A percentile compares a stretch with the other conserved stretches of the same genome.
Conservation (phyloP, 2,888 invertebrate species). For the Malachius bipustulatus region DNA sequence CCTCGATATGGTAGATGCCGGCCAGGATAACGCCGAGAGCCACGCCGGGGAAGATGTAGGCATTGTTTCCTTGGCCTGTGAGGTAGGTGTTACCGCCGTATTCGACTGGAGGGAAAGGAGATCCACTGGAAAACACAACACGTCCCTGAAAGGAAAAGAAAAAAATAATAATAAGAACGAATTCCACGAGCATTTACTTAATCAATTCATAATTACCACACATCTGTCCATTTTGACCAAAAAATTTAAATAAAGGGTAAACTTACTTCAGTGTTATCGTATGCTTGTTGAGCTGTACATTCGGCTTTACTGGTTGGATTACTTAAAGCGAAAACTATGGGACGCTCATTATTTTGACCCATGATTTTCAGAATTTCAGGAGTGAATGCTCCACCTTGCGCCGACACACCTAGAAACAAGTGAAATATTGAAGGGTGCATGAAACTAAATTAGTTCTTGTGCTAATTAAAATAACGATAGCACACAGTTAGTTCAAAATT, state of each 20-base stretch:
- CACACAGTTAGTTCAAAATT: too few species aligned
- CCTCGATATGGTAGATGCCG: slow-evolving; percentile 85
- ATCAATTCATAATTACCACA: too few species aligned
- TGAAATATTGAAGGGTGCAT: too few species aligned
- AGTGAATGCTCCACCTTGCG: slow-evolving; percentile 83
- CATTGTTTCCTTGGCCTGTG: slow-evolving; percentile 96
- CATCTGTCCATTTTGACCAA: too few species aligned
- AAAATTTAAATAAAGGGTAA: slow-evolving; percentile 4
- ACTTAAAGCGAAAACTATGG: slow-evolving; percentile 92
- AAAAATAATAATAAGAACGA: too few species aligned
- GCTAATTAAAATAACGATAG: too few species aligned
- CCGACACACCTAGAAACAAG: slow-evolving; percentile 66
- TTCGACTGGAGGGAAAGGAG: slow-evolving; percentile 82
- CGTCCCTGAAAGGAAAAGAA: slow-evolving; percentile 62
- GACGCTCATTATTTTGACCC: slow-evolving; percentile 75
- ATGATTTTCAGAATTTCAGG: slow-evolving; percentile 74
- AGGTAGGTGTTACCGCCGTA: slow-evolving; percentile 67
- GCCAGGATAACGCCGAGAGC: slow-evolving; percentile 89
- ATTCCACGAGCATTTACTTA: too few species aligned
- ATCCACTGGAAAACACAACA: slow-evolving; percentile 90
- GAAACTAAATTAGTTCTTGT: too few species aligned
- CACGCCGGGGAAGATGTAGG: slow-evolving; percentile 94
- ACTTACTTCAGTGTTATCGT: slow-evolving; percentile 71
- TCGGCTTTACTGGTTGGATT: slow-evolving; percentile 98
- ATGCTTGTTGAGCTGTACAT: slow-evolving; percentile 94